Conservation (phyloP, 2,797 vertebrate species). For the Pampus argenteus region DNA sequence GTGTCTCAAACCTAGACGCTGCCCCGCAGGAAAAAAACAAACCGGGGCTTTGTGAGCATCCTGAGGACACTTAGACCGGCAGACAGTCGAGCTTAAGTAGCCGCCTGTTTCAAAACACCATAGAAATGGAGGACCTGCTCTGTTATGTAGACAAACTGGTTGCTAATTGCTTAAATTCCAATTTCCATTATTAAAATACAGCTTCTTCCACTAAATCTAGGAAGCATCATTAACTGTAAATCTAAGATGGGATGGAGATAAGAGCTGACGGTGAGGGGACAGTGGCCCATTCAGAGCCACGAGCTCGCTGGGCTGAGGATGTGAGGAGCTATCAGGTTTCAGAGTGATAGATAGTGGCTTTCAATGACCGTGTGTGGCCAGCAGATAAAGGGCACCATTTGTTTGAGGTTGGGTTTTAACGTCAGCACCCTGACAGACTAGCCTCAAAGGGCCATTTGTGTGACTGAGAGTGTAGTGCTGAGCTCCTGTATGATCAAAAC, state of each 20-base stretch:
- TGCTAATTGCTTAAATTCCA: slow-evolving; percentile 4
- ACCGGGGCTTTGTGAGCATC: slow-evolving; percentile 7
- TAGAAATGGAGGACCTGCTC: slow-evolving; percentile 8
- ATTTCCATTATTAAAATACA: neutral
- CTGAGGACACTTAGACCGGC: slow-evolving; percentile 16
- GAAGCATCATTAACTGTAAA: neutral
- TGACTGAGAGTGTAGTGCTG: slow-evolving; percentile 23
- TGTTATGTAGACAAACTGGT: slow-evolving; percentile 4
- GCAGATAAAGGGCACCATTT: slow-evolving; percentile 76
- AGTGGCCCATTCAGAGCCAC: slow-evolving; percentile 26
- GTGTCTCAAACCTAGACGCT: slow-evolving; percentile 12
- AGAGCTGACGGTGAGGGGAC: slow-evolving; percentile 14
- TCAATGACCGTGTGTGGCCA: slow-evolving; percentile 60
- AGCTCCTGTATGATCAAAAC: slow-evolving; percentile 46
- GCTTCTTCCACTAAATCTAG: neutral
- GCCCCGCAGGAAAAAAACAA: slow-evolving; percentile 25
- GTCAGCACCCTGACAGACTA: slow-evolving; percentile 55
- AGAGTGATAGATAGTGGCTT: slow-evolving; percentile 49
- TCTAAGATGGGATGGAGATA: slow-evolving; percentile 9
- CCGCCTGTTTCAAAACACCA: slow-evolving; percentile 34
- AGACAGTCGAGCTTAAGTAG: neutral
- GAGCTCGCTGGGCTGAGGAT: slow-evolving; percentile 17
- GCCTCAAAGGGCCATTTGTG: slow-evolving; percentile 63
- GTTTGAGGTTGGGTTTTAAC: slow-evolving; percentile 75
- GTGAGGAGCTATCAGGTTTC: slow-evolving; percentile 56